Evolutionary conservation across 2,888 invertebrate species (phyloP), one percentile per base, ranked within the genome.

Genomic region (Sepioteuthis lessoniana): DNA sequence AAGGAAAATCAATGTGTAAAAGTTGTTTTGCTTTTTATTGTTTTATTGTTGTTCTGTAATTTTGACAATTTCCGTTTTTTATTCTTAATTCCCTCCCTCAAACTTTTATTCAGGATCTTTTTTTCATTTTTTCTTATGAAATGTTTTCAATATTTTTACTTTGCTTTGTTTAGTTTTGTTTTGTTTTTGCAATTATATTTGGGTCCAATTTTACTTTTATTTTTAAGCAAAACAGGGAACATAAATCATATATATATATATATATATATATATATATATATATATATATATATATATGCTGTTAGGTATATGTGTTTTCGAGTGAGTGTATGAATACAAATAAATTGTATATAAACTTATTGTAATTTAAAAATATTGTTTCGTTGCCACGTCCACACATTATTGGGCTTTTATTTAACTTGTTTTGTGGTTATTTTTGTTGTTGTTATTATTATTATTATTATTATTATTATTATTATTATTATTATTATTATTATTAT

Each of bases 1-100:
- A 50, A 50, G 1, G 25, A 76, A 76, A 76, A 76, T 76, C 76
- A 76, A 31, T 76, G n/a, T 16, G n/a, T 16, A 76, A 60, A 60
- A 60, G 60, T 60, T 31, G 31, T 10, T 21, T 76, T 76, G n/a
- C n/a, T 21, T 5, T 19, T 55, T 55, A 25, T 55, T 55, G 3
- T 55, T 5, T 55, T 55, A 3, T 76, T 76, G 35, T 76, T 76
- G 76, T 76, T 76, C n/a, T n/a, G n/a, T 76, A 76, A 76, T 76
- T 76, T 76, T 76, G 76, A 76, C 76, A 76, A 76, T 76, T 76
- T 76, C 76, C 76, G 76, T 76, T 76, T 76, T 76, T 76, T 76
- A 55, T 76, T 76, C 4, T 10, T 76, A 76, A n/a, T 76, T 76
- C 13, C n/a, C n/a, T 3, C n/a, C 76, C 16, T 76, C n/a, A n/a